Evolutionary conservation across 1,140 invertebrate species (phyloP).

Genomic region (Trialeurodes vaporariorum): DNA sequence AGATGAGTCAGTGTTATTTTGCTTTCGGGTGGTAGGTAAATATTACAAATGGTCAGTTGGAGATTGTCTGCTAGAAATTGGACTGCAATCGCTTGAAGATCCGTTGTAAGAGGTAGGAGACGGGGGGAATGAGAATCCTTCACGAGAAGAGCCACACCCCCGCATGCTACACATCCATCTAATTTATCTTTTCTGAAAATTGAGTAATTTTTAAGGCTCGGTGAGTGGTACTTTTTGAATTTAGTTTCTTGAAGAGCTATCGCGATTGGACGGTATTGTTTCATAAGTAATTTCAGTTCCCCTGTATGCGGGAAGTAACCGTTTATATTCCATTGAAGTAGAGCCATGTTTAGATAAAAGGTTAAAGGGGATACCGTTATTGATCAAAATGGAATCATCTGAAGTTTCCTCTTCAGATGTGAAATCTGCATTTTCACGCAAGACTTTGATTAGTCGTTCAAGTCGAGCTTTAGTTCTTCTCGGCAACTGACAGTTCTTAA

Average conservation of each 20-base stretch:
- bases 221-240: neutral
- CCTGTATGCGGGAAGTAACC: too few species aligned
- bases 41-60: neutral
- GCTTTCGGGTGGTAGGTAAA: conserved; percentile 6
- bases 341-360: too few species aligned
- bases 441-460: too few species aligned
- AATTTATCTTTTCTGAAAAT: conserved; percentile 4
- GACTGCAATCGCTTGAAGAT: neutral
- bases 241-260: conserved; percentile 9
- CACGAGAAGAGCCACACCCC: neutral
- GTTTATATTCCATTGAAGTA: too few species aligned
- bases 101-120: neutral
- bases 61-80: neutral
- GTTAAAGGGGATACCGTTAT: too few species aligned
- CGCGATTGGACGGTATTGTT: neutral
- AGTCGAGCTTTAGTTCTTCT: too few species aligned
- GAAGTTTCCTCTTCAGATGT: too few species aligned
- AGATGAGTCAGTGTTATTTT: conserved; percentile 13
- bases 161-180: conserved; percentile 4
- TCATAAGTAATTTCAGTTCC: conserved; percentile 3
- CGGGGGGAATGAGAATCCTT: neutral
- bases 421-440: too few species aligned
- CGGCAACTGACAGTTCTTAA: too few species aligned
- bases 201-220: conserved; percentile 1
- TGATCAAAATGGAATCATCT: too few species aligned